Conservation (phyloP, 1,140 invertebrate species). For the Magallana gigas region DNA sequence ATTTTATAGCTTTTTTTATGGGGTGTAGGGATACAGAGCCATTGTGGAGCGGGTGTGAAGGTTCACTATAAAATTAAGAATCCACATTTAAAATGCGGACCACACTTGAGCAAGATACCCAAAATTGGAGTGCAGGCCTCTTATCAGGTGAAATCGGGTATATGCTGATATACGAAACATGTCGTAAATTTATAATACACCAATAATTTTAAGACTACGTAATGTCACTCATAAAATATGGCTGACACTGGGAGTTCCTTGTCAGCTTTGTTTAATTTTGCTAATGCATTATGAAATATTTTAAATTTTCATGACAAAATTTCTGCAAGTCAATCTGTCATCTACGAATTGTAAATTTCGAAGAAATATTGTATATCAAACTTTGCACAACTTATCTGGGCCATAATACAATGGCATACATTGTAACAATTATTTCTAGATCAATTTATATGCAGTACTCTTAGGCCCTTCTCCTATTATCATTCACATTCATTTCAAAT, state of each 20-base stretch:
- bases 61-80: constrained; percentile 11
- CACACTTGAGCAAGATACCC: constrained; percentile 14
- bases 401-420: no score
- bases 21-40: background rate
- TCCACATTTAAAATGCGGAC: constrained; percentile 13
- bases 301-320: background rate
- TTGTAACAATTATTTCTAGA: no score
- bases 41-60: constrained; percentile 21
- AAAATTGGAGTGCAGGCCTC: background rate
- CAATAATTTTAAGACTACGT: constrained; percentile 25
- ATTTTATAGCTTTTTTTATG: constrained; percentile 5
- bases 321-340: background rate
- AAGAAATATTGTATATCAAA: no score
- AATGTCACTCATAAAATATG: constrained; percentile 10
- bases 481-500: background rate
- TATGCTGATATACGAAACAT: constrained; percentile 19
- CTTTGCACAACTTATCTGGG: no score
- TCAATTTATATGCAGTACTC: background rate
- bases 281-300: background rate
- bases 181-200: constrained; percentile 19
- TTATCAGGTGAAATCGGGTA: background rate
- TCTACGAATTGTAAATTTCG: no score
- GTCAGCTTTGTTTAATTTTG: no score
- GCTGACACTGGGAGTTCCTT: background rate
- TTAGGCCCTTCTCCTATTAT: background rate